These are phyloP conservation scores for Aphodius sticticus DNA, from an alignment of 2,888 invertebrate species.

Conservation along the genomic window DNA sequence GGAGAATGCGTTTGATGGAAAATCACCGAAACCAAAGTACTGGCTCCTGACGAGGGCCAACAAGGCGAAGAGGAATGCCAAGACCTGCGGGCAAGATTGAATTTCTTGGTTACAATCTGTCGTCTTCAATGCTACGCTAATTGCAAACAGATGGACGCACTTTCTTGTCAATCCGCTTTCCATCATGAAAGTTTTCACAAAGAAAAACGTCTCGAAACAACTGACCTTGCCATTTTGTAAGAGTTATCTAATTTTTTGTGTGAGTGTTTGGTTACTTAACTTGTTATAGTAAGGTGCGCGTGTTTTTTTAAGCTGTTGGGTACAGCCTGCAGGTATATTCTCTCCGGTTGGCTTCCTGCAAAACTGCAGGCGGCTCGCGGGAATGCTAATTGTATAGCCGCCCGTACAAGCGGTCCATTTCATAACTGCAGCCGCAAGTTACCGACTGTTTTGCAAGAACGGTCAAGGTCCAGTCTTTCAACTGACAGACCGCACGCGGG, in stretches of 20 bases:
- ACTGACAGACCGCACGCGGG: neutral
- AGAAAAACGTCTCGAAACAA: too few species aligned
- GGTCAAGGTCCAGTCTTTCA: neutral
- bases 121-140: neutral
- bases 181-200: neutral
- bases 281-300: neutral
- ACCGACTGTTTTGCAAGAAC: neutral
- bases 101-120: neutral
- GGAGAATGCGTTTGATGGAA: conserved; percentile 61
- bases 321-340: neutral
- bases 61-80: conserved; percentile 46
- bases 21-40: conserved; percentile 55
- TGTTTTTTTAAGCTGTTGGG: neutral
- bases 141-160: neutral
- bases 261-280: neutral
- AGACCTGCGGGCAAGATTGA: conserved; percentile 27
- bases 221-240: neutral
- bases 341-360: neutral
- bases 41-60: conserved; percentile 56
- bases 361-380: neutral
- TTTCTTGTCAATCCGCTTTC: neutral
- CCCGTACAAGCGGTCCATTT: neutral
- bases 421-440: neutral
- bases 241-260: neutral
- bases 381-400: neutral